Conservation (phyloP, 1,140 invertebrate species). For the Portunus trituberculatus region DNA sequence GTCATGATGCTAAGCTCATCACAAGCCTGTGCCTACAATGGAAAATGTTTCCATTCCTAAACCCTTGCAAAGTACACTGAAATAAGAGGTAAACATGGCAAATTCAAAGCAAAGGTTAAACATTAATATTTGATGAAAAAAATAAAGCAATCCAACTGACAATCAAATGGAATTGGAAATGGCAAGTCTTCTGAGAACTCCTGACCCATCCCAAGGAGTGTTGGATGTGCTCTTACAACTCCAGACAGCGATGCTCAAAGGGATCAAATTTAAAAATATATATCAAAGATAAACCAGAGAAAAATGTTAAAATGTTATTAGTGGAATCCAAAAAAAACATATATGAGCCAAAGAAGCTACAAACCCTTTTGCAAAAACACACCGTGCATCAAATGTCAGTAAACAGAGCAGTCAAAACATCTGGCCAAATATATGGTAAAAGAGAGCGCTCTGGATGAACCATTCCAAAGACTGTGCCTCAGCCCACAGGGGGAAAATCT, state of each 20-base stretch:
- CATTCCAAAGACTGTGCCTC: conserved; percentile 38
- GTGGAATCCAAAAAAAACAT: conserved; percentile 76
- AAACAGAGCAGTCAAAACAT: conserved; percentile 76
- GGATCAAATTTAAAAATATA: conserved; percentile 63
- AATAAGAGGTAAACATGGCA: conserved; percentile 75
- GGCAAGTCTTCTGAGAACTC: conserved; percentile 74
- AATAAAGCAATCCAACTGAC: conserved; percentile 75
- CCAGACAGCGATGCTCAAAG: conserved; percentile 72
- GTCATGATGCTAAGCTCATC: conserved; percentile 78
- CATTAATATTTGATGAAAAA: conserved; percentile 72
- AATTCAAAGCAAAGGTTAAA: conserved; percentile 75
- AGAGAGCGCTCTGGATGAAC: conserved; percentile 69
- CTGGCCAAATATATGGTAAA: conserved; percentile 75
- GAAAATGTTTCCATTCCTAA: conserved; percentile 75
- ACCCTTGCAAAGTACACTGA: conserved; percentile 75
- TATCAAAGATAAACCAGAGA: conserved; percentile 66
- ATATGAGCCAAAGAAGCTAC: conserved; percentile 78
- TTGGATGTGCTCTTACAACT: conserved; percentile 68
- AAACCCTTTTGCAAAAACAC: conserved; percentile 78
- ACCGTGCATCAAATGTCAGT: conserved; percentile 78
- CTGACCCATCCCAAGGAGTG: conserved; percentile 73
- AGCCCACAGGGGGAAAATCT: background rate
- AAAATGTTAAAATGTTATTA: conserved; percentile 75
- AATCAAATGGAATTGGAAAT: conserved; percentile 68
- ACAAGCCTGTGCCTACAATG: conserved; percentile 77